phyloP scores from a whole-genome alignment of 2,797 vertebrate genomes.

The Schizothorax lantsangensis region DNA sequence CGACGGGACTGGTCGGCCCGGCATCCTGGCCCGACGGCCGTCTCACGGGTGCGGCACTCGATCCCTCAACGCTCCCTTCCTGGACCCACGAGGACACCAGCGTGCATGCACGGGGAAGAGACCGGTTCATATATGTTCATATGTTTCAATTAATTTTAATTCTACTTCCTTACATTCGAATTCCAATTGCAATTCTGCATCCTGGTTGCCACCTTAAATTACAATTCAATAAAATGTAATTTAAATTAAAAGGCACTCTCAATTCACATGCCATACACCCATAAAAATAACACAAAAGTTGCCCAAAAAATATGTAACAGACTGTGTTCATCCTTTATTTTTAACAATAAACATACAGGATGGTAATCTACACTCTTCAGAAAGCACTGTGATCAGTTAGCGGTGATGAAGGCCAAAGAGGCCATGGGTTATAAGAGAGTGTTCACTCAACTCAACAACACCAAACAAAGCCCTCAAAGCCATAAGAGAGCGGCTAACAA shows the following conservation, averaged over 20 bases:
- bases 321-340: neutral
- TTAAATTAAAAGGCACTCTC: neutral
- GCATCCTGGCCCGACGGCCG: too few relatives aligned
- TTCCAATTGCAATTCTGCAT: too few relatives aligned
- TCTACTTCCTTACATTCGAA: too few relatives aligned
- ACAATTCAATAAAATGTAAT: neutral
- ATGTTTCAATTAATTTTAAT: too few relatives aligned
- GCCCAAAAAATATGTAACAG: neutral
- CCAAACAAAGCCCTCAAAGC: slow-evolving; percentile 16
- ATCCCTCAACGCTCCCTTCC: too few relatives aligned
- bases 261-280: neutral
- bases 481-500: slow-evolving; percentile 3
- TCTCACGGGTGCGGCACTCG: too few relatives aligned
- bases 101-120: too few relatives aligned
- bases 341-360: neutral
- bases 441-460: slow-evolving; percentile 17
- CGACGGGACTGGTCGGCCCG: too few relatives aligned
- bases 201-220: too few relatives aligned
- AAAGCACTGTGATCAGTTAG: slow-evolving; percentile 2
- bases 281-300: neutral
- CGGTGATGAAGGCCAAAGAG: slow-evolving; percentile 1
- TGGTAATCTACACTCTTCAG: neutral
- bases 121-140: too few relatives aligned
- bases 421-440: neutral
- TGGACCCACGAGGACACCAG: too few relatives aligned